phyloP scores from a whole-genome alignment of 2,888 invertebrate species.

The Pterostichus madidus region DNA sequence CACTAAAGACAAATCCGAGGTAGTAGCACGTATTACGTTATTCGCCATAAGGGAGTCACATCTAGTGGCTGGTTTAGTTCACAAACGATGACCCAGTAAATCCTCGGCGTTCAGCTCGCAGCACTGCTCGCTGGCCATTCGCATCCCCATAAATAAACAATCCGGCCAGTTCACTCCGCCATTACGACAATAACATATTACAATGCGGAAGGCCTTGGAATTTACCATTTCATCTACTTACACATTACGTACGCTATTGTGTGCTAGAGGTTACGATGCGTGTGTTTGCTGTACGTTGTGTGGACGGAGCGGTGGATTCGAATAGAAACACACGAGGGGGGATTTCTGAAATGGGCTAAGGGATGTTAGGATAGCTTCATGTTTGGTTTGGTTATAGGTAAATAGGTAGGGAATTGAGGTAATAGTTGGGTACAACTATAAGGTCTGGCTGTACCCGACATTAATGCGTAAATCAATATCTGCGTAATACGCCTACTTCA shows the following conservation, averaged over 20 bases:
- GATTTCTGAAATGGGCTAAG: neutral
- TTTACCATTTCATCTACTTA: conserved; percentile 48
- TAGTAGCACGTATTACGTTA: conserved; percentile 39
- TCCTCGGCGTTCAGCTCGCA: conserved; percentile 36
- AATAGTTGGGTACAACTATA: neutral
- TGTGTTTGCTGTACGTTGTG: neutral
- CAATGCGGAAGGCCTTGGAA: conserved; percentile 47
- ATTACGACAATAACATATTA: conserved; percentile 64
- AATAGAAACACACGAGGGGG: neutral
- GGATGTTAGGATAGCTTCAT: neutral
- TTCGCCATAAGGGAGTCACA: conserved; percentile 54
- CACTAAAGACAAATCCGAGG: conserved; percentile 46
- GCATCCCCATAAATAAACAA: conserved; percentile 61
- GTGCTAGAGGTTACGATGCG: conserved; percentile 1
- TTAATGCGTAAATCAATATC: neutral
- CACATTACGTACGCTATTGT: conserved; percentile 1
- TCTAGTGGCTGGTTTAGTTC: conserved; percentile 23
- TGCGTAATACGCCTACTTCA: too few relatives aligned
- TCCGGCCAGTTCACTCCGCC: conserved; percentile 49
- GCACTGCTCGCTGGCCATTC: conserved; percentile 29
- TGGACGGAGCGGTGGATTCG: neutral
- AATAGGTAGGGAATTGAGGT: neutral
- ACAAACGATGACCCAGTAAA: conserved; percentile 55
- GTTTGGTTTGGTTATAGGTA: neutral
- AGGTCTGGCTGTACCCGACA: neutral